phyloP scores from a whole-genome alignment of 2,113 vertebrate genomes.

The Callipepla squamata region DNA sequence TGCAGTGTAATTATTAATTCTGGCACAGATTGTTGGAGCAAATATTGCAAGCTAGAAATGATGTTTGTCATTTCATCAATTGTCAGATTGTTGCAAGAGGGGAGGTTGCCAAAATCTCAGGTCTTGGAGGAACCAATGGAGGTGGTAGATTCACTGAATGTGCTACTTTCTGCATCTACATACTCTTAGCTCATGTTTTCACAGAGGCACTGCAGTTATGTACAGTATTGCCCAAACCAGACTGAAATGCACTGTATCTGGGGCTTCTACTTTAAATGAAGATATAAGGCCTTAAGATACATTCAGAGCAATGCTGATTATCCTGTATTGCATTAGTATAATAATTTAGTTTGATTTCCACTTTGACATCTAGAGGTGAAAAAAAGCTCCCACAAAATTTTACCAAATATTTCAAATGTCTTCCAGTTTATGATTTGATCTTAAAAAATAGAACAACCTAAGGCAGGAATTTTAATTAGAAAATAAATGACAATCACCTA shows the following conservation, averaged over 20 bases:
- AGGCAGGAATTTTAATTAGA: neutral
- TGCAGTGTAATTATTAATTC: neutral
- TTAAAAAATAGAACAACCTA: neutral
- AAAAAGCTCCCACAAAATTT: neutral
- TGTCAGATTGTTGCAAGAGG: neutral
- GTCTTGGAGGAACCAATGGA: neutral
- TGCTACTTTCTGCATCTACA: neutral
- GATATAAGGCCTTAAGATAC: neutral
- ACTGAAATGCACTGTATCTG: accelerated
- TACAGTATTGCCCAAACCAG: neutral
- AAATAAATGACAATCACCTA: neutral
- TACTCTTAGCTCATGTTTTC: neutral
- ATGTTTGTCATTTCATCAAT: no score
- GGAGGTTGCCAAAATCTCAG: neutral
- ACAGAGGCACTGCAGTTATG: accelerated
- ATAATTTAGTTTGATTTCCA: neutral
- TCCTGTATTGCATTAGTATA: neutral
- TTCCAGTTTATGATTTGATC: neutral
- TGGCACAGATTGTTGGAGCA: neutral
- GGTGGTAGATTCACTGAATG: neutral
- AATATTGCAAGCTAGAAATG: neutral
- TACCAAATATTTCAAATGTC: neutral
- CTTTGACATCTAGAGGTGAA: neutral
- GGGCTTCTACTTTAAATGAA: neutral
- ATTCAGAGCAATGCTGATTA: neutral